These are phyloP conservation scores for Hoplias malabaricus DNA, from an alignment of 2,113 vertebrate genomes.

Conservation along the genomic window DNA sequence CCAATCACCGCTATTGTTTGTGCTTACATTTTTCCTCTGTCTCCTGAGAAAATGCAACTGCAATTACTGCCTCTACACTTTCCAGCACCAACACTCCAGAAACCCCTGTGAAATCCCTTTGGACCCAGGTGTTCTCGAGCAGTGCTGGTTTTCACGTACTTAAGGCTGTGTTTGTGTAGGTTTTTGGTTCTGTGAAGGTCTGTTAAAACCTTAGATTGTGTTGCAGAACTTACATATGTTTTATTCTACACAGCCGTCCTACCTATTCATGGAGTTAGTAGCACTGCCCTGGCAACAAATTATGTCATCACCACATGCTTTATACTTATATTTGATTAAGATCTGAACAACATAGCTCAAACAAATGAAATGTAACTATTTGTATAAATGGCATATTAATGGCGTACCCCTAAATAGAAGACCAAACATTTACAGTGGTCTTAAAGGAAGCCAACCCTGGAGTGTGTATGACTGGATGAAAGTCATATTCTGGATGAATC, in stretches of 20 bases:
- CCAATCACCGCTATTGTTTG: slow-evolving; percentile 49
- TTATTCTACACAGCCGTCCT: slow-evolving; percentile 4
- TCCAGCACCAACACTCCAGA: slow-evolving; percentile 30
- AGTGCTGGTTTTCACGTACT: slow-evolving; percentile 8
- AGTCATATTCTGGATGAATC: too few species aligned
- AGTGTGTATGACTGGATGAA: too few species aligned
- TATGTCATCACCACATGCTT: too few species aligned
- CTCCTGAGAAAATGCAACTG: slow-evolving; percentile 42
- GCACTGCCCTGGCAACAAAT: too few species aligned
- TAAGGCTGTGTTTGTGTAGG: slow-evolving; percentile 18
- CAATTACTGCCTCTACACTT: slow-evolving; percentile 47
- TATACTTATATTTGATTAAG: too few species aligned
- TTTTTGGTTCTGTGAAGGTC: slow-evolving; percentile 1
- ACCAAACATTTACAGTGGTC: too few species aligned
- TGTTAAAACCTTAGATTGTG: not conserved
- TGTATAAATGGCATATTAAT: too few species aligned
- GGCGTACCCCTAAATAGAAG: too few species aligned
- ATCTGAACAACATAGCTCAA: too few species aligned
- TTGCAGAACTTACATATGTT: not conserved
- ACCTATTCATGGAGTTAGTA: not conserved
- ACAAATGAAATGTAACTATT: too few species aligned
- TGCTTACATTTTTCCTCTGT: slow-evolving; percentile 29
- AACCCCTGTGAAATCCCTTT: slow-evolving; percentile 34
- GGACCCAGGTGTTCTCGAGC: slow-evolving; percentile 26
- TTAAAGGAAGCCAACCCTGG: too few species aligned